Conservation (phyloP, 92 coral and sea anemone species). For the Siderastrea siderea region DNA sequence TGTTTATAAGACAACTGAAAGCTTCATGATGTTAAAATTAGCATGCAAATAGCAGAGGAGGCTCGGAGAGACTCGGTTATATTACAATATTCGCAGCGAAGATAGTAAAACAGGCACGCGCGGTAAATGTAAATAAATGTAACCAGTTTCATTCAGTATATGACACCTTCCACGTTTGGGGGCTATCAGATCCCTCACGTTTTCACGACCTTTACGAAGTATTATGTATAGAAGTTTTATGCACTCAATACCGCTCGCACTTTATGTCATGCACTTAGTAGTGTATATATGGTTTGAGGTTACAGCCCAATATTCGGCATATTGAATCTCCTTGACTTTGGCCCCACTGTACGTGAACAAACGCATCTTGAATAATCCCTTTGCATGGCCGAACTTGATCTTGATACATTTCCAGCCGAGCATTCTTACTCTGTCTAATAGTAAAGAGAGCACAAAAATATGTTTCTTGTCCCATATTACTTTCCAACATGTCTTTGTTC, state of each 20-base stretch:
- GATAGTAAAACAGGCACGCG: no score
- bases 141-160: background rate
- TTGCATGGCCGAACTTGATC: background rate
- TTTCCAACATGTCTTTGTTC: background rate
- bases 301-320: conserved; percentile 25
- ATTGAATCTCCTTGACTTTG: conserved; percentile 3
- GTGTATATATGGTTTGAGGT: background rate
- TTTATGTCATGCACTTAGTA: conserved; percentile 12
- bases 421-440: background rate
- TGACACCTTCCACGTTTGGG: background rate
- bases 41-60: no score
- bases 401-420: background rate
- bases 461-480: no score
- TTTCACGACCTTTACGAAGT: background rate
- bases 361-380: conserved; percentile 20
- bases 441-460: background rate
- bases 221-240: background rate
- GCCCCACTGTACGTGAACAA: conserved; percentile 22
- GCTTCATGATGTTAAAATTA: no score
- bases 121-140: background rate
- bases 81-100: no score
- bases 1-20: no score
- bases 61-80: no score
- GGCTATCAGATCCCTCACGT: conserved; percentile 12
- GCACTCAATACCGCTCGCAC: background rate